phyloP scores from a whole-genome alignment of 2,113 vertebrate genomes.

The Eudyptes chrysolophus region DNA sequence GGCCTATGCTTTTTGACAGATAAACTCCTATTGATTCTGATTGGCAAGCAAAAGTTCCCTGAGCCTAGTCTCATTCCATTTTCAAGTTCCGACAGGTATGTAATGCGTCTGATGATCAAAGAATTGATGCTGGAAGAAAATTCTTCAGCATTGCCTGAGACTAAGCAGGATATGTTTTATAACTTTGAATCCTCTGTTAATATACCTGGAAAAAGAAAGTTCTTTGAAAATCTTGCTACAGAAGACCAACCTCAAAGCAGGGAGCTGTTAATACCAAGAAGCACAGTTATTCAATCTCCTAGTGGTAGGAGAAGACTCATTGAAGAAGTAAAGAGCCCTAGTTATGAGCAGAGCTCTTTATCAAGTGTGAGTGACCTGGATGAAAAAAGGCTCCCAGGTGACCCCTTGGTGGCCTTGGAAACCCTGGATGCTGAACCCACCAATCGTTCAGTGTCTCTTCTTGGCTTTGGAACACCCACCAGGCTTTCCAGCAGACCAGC shows the following conservation, averaged over 20 bases:
- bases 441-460: conserved; percentile 73
- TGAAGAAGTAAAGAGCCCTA: conserved; percentile 80
- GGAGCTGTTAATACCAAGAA: conserved; percentile 80
- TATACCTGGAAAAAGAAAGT: conserved; percentile 78
- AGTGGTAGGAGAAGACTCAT: conserved; percentile 78
- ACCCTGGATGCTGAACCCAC: conserved; percentile 78
- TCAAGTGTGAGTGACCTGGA: conserved; percentile 78
- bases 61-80: conserved; percentile 82
- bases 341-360: conserved; percentile 75
- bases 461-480: conserved; percentile 68
- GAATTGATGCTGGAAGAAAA: conserved; percentile 80
- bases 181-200: conserved; percentile 66
- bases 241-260: conserved; percentile 73
- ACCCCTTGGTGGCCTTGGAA: conserved; percentile 74
- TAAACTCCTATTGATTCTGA: conserved; percentile 84
- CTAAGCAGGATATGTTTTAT: conserved; percentile 30
- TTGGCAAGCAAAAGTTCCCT: conserved; percentile 84
- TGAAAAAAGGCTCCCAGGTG: conserved; percentile 69
- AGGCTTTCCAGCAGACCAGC: conserved; percentile 74
- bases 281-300: conserved; percentile 72
- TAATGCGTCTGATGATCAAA: conserved; percentile 79
- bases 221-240: conserved; percentile 79
- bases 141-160: conserved; percentile 27
- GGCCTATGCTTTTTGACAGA: conserved; percentile 87
- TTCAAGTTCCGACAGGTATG: conserved; percentile 87